Base-by-base conservation (phyloP, 1,140 invertebrate species). In the Tachypleus tridentatus region DNA sequence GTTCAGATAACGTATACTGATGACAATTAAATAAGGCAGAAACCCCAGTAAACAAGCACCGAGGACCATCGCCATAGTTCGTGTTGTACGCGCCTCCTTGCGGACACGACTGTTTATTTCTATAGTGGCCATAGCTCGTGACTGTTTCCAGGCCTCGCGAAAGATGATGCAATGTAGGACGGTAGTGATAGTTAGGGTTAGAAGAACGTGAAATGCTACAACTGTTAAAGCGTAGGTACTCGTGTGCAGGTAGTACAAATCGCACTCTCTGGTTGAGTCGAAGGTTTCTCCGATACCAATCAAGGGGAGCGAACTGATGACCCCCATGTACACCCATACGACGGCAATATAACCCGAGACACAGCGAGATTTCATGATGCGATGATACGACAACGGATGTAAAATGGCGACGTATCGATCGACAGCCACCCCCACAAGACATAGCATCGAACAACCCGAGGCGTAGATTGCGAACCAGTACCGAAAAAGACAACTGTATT, bases 401-500 rank as follows among this genome's bases (percentile, higher is more conserved):
- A 97, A 87, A 64, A 97, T 95, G 10, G 93, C 93, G 77, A 93
- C 84, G 74, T 94, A 95, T 76, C 93, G 95, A 80, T 62, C 77
- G 76, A 62, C 65, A 0, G 72, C 72, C 0, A 66, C 72, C 4
- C 72, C 72, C 56, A 70, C 61, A 4, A 67, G 49, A 48, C 62
- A 64, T 59, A 72, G 48, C 63, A 73, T 64, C 3, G 72, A 73
- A n/a, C 67, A 65, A 3, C 67, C 64, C 7, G 70, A 68, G 4
- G 67, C 58, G 57, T 64, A 72, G 6, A 71, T 64, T 29, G 68
- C 68, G 57, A 67, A 68, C 61, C 69, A 71, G 65, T 73, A 72
- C 9, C 69, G 56, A 50, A 69, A 47, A 5, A 72, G 53, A 54
- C 72, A 73, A 29, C 64, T 59, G 51, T 57, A 61, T 1, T 69